Evolutionary conservation across 2,113 vertebrate species (phyloP).

Genomic region (Ailurus styani): DNA sequence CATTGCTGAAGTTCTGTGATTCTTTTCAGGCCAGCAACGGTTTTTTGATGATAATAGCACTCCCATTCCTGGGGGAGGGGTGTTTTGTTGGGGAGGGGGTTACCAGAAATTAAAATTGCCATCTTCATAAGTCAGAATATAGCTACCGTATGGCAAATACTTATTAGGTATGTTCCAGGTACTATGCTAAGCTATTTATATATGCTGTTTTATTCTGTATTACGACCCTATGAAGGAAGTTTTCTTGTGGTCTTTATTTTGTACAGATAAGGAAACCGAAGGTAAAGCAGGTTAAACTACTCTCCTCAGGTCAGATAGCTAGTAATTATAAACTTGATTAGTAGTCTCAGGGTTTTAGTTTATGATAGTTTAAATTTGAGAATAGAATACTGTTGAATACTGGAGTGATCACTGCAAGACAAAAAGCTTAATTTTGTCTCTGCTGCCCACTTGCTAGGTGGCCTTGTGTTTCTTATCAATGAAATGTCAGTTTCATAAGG

Average conservation of each 20-base stretch:
- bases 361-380: neutral
- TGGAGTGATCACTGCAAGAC: neutral
- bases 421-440: slow-evolving; percentile 23
- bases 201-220: neutral
- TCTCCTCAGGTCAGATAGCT: neutral
- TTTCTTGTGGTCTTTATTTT: slow-evolving; percentile 18
- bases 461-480: neutral
- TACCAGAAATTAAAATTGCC: neutral
- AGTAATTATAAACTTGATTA: neutral
- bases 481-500: neutral
- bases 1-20: neutral
- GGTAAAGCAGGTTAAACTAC: neutral
- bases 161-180: neutral
- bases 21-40: neutral
- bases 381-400: neutral
- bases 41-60: neutral
- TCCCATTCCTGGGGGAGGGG: neutral
- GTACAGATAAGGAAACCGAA: neutral
- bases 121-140: neutral
- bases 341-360: neutral
- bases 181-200: neutral
- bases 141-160: neutral
- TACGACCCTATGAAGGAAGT: neutral
- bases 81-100: neutral
- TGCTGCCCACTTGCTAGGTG: neutral